A percentile compares a stretch with the other conserved stretches of the same genome.
Conservation (phyloP, 2,888 invertebrate species). For the Clepsis dumicolana region DNA sequence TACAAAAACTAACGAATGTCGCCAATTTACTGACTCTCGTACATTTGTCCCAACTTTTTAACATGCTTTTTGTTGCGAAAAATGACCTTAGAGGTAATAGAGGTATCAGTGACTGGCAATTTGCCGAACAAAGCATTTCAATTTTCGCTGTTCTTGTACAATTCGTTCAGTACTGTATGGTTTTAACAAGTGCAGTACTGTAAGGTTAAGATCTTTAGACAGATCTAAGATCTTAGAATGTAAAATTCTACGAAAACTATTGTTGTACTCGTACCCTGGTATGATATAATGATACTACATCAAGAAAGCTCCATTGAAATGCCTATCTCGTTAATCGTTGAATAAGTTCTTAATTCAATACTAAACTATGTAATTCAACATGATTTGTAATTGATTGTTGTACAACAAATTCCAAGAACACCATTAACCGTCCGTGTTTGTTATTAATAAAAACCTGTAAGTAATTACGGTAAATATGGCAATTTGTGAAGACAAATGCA, state of each 20-base stretch:
- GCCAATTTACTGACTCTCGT: slow-evolving; percentile 30
- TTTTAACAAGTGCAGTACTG: too few relatives aligned
- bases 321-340: background rate
- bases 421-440: slow-evolving; percentile 14
- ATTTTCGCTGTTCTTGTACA: background rate
- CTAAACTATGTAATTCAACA: background rate
- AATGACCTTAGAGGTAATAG: slow-evolving; percentile 16
- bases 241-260: too few relatives aligned
- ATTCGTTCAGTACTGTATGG: background rate
- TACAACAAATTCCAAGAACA: background rate
- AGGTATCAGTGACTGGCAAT: slow-evolving; percentile 6
- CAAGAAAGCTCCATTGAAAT: too few relatives aligned
- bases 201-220: background rate
- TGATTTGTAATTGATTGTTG: background rate
- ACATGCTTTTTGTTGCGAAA: slow-evolving; percentile 26
- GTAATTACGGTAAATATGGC: slow-evolving; percentile 4
- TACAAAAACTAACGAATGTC: slow-evolving; percentile 38
- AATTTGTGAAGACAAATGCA: slow-evolving; percentile 2
- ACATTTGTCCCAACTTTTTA: slow-evolving; percentile 23
- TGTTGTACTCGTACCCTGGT: too few relatives aligned
- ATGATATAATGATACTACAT: too few relatives aligned
- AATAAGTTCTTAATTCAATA: background rate
- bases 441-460: background rate
- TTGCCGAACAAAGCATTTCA: background rate
- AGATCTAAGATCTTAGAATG: too few relatives aligned